Percentiles rank a stretch among this genome's conserved stretches.
phyloP scores from a whole-genome alignment of 2,888 invertebrate genomes.

The Amblyteles armatorius region DNA sequence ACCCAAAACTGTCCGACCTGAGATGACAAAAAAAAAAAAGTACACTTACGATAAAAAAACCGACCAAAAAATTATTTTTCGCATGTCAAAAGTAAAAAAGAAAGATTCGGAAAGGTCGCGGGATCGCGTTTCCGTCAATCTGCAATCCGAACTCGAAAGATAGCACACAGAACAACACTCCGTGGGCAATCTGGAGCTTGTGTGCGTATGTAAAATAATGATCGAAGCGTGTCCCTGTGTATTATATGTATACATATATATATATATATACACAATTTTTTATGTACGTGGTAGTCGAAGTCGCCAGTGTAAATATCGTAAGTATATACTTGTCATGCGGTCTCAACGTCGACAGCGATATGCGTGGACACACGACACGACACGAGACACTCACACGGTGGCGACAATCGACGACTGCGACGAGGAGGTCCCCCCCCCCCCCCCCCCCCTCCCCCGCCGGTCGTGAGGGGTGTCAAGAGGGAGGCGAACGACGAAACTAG shows the following conservation, averaged over 20 bases:
- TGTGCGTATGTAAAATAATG: constrained; percentile 8
- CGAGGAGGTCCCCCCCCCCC: not conserved
- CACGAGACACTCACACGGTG: constrained; percentile 41
- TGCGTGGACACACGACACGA: constrained; percentile 44
- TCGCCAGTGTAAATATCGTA: constrained; percentile 12
- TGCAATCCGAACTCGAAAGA: constrained; percentile 18
- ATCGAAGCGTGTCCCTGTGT: not conserved
- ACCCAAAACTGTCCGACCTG: not conserved
- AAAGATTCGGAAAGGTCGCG: constrained; percentile 48
- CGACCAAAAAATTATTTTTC: not conserved
- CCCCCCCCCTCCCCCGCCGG: not conserved
- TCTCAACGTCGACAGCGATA: constrained; percentile 49
- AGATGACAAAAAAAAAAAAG: not conserved
- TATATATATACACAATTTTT: too few species aligned
- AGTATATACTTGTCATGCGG: constrained; percentile 76
- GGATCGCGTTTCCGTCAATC: constrained; percentile 32
- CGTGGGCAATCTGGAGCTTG: not conserved
- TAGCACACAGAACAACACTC: not conserved
- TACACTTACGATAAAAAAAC: not conserved
- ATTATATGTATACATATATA: too few species aligned
- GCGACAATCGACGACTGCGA: constrained; percentile 26
- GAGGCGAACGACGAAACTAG: constrained; percentile 13
- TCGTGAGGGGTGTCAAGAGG: not conserved
- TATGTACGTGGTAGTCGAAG: not conserved
- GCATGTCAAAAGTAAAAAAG: constrained; percentile 36